Conservation (phyloP, 2,113 vertebrate species). For the Xenopus tropicalis region DNA sequence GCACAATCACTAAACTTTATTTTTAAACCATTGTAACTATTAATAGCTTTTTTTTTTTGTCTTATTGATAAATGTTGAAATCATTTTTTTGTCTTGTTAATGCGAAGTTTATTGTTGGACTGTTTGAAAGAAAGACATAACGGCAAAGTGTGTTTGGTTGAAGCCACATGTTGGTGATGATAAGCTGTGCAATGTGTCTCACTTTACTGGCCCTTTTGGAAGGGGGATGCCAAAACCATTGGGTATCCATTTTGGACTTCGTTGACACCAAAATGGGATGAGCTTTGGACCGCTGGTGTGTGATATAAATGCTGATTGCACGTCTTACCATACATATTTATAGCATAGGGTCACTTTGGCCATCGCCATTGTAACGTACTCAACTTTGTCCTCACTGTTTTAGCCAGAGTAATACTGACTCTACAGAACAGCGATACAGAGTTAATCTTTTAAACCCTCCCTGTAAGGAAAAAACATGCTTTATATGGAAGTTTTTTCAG, state of each 20-base stretch:
- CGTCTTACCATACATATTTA: slow-evolving; percentile 23
- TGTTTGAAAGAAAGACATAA: slow-evolving; percentile 71
- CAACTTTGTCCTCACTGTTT: neutral
- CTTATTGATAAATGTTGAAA: slow-evolving; percentile 87
- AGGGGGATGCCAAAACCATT: neutral
- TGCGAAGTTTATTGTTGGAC: slow-evolving; percentile 80
- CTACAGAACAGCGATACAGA: no score
- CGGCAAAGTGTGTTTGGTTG: slow-evolving; percentile 53
- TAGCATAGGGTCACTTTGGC: slow-evolving; percentile 14
- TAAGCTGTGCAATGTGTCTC: slow-evolving; percentile 21
- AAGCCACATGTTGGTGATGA: slow-evolving; percentile 5
- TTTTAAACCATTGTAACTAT: slow-evolving; percentile 99
- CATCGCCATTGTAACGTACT: neutral
- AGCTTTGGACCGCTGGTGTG: no score
- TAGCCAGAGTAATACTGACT: neutral
- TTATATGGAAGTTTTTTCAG: neutral
- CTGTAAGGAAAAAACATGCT: no score
- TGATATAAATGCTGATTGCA: slow-evolving; percentile 1
- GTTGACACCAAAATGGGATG: no score
- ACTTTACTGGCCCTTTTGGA: neutral
- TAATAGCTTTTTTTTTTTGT: slow-evolving; percentile 87
- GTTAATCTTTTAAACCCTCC: neutral
- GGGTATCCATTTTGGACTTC: neutral
- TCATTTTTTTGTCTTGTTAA: slow-evolving; percentile 80
- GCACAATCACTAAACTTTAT: slow-evolving; percentile 99